Evolutionary conservation across 2,888 invertebrate genomes (phyloP).

Genomic region (Mimas tiliae): DNA sequence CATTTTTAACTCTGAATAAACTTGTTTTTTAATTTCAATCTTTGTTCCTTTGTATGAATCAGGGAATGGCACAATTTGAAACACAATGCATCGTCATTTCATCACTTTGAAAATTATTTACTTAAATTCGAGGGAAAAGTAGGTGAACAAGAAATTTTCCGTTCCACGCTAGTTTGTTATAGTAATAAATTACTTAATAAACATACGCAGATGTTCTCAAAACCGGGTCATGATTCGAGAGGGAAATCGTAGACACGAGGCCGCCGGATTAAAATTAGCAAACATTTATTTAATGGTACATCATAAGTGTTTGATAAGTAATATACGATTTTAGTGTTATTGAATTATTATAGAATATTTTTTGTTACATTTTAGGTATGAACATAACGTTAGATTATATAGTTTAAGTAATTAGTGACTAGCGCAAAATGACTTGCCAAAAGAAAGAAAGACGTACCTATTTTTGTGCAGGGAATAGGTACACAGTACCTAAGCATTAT

Average conservation of each 20-base stretch:
- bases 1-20: conserved; percentile 33
- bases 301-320: neutral
- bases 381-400: neutral
- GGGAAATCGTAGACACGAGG: conserved; percentile 54
- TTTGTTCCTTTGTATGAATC: conserved; percentile 40
- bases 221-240: conserved; percentile 54
- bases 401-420: neutral
- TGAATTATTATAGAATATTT: neutral
- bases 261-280: conserved; percentile 40
- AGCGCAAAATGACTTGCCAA: neutral
- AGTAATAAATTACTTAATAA: conserved; percentile 45
- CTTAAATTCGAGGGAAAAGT: conserved; percentile 32
- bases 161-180: conserved; percentile 32
- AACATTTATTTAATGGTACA: conserved; percentile 24
- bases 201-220: conserved; percentile 48
- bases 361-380: neutral
- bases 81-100: conserved; percentile 13
- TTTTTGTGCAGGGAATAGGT: neutral
- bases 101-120: conserved; percentile 18
- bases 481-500: too few relatives aligned
- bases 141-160: conserved; percentile 49
- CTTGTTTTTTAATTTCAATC: conserved; percentile 28
- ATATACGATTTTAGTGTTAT: neutral
- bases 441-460: neutral
- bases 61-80: conserved; percentile 27